Percentiles rank a stretch among this genome's conserved stretches.
These are phyloP conservation scores for Himalopsyche kuldschensis DNA, from an alignment of 2,888 invertebrate genomes.

Conservation along the genomic window DNA sequence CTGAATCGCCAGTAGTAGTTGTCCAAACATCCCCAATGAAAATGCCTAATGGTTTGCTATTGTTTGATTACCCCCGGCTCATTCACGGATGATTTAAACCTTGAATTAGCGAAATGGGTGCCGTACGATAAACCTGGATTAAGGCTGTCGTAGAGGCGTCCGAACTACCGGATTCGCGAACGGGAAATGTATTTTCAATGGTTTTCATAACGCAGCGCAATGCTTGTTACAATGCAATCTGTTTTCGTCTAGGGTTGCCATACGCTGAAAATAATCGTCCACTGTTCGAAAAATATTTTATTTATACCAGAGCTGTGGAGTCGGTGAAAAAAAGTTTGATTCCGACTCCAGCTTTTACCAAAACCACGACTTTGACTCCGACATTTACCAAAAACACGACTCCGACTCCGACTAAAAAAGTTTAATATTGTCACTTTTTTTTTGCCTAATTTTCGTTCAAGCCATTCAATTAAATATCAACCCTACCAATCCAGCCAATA, in stretches of 20 bases:
- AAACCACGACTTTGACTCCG: too few species aligned
- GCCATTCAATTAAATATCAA: too few species aligned
- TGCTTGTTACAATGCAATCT: background rate
- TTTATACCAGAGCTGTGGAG: too few species aligned
- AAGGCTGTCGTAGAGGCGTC: background rate
- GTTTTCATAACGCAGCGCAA: conserved; percentile 18
- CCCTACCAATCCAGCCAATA: too few species aligned
- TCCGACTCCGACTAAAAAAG: too few species aligned
- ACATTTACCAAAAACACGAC: too few species aligned
- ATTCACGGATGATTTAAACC: conserved; percentile 17
- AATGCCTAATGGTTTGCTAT: conserved; percentile 34
- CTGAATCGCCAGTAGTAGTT: background rate
- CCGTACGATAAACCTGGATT: background rate
- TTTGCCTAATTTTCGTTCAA: too few species aligned
- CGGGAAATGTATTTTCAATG: conserved; percentile 25
- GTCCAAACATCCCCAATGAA: conserved; percentile 33
- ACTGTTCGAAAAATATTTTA: too few species aligned
- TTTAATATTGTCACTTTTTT: too few species aligned
- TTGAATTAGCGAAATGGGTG: background rate
- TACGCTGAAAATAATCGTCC: background rate
- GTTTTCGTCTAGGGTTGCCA: background rate
- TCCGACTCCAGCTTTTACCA: too few species aligned
- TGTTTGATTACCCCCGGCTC: conserved; percentile 25
- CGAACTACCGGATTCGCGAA: background rate
- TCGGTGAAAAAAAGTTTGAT: too few species aligned